Base-by-base conservation (phyloP, 2,888 invertebrate genomes). In the Aspidiotus rigidus region DNA sequence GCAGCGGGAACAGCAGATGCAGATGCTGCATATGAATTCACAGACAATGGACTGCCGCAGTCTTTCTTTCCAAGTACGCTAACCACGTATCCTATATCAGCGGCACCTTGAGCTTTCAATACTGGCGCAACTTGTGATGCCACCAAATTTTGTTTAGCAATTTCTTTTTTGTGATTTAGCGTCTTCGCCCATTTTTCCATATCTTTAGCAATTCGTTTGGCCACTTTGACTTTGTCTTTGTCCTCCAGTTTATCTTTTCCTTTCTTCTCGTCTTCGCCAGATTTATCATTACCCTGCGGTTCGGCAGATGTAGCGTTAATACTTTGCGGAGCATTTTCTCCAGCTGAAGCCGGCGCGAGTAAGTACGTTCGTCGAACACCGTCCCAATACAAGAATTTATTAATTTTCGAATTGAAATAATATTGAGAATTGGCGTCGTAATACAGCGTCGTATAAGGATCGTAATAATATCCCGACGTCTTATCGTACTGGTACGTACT, bases 121-220 rank as follows among this genome's bases (percentile, higher is more conserved):
- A 81, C 80, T 70, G 82, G 81, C 75, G 80, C 80, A 0, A 81
- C 80, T 71, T 73, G 73, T 8, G 74, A 61, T 8, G 74, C 71
- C 3, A 74, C 73, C 16, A 74, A 70, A 70, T 75, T 75, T 69
- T 75, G 74, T 71, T 81, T 78, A 40, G 81, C 78, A 72, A 79
- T 79, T 72, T 93, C 92, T 77, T 97, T 97, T 80, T 94, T 94
- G 78, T 97, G 96, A 78, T 98, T 98, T 73, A 97, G 80, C 11
- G 93, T 93, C 75, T 97, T 93, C 0, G 98, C 99, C 99, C 99
- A 99, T 71, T 88, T 84, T 76, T 88, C 89, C 91, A 91, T 91
- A 74, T 91, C 90, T 79, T 97, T 97, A 0, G 96, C 96, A 74
- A 97, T 96, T 79, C 95, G 94, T 77, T 97, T 96, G 7, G 97